These are phyloP conservation scores for Apogon hyalosoma DNA, from an alignment of 2,797 vertebrate species.

Conservation along the genomic window DNA sequence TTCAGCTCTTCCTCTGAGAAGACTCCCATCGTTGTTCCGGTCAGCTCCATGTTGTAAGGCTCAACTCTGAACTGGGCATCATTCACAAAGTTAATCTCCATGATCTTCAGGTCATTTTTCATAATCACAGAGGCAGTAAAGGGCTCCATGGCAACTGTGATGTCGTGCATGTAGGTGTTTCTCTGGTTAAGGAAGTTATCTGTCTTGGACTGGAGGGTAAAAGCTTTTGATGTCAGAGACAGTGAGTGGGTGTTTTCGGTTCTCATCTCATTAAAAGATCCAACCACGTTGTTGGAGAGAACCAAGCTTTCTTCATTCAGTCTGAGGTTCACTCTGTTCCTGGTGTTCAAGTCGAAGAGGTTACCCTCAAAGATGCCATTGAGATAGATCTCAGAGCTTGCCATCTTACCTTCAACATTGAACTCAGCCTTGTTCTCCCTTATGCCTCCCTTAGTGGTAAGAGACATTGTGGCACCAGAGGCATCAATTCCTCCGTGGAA, in stretches of 20 bases:
- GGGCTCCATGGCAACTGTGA: conserved; percentile 85
- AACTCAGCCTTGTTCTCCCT: conserved; percentile 87
- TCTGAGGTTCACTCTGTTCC: conserved; percentile 87
- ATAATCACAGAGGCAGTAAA: conserved; percentile 80
- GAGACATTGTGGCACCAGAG: conserved; percentile 85
- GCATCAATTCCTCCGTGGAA: conserved; percentile 86
- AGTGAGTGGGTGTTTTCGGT: conserved; percentile 88
- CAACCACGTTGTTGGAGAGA: conserved; percentile 88
- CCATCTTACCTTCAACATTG: conserved; percentile 86
- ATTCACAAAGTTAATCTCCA: conserved; percentile 83
- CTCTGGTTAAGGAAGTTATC: conserved; percentile 86
- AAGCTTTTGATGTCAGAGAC: conserved; percentile 81
- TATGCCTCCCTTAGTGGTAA: conserved; percentile 86
- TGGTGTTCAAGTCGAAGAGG: conserved; percentile 85
- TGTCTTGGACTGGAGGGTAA: conserved; percentile 86
- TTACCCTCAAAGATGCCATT: conserved; percentile 86
- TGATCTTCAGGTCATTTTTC: conserved; percentile 88
- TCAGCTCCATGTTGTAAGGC: conserved; percentile 86
- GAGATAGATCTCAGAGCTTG: conserved; percentile 83
- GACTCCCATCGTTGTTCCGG: conserved; percentile 85
- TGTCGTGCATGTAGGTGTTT: conserved; percentile 91
- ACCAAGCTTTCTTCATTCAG: conserved; percentile 88
- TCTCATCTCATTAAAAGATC: conserved; percentile 87
- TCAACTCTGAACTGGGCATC: conserved; percentile 85
- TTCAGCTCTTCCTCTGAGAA: conserved; percentile 87